Conservation (phyloP, 2,888 invertebrate genomes). For the Oxycera nigricornis region DNA sequence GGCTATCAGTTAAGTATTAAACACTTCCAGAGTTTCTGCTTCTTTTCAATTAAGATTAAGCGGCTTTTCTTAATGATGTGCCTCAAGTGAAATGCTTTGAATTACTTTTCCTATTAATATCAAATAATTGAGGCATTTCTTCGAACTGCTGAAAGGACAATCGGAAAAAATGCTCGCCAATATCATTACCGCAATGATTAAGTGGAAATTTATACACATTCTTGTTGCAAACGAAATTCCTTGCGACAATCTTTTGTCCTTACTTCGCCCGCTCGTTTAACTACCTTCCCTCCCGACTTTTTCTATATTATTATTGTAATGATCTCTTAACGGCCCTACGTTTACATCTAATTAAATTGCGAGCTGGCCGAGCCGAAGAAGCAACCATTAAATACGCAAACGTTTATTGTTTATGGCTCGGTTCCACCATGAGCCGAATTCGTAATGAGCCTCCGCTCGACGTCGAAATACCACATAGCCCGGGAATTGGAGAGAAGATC, state of each 20-base stretch:
- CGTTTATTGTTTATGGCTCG: constrained; percentile 45
- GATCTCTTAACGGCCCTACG: constrained; percentile 11
- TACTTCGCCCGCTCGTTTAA: constrained; percentile 6
- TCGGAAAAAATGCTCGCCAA: constrained; percentile 6
- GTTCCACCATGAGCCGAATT: constrained; percentile 44
- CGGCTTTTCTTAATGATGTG: no score
- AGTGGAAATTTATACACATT: constrained; percentile 29
- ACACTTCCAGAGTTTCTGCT: no score
- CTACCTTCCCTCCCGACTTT: background rate
- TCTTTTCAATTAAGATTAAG: no score
- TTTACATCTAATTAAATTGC: constrained; percentile 29
- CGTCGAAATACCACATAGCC: constrained; percentile 5
- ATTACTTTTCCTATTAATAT: no score
- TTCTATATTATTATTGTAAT: constrained; percentile 32
- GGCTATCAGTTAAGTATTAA: no score
- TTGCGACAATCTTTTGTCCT: background rate
- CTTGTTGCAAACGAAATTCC: constrained; percentile 21
- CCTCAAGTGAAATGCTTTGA: no score
- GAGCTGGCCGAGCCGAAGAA: background rate
- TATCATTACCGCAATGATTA: constrained; percentile 21
- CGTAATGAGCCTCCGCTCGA: constrained; percentile 35
- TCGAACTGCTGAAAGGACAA: no score
- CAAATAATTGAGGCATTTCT: no score
- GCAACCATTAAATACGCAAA: constrained; percentile 29
- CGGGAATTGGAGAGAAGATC: background rate